phyloP scores from a whole-genome alignment of 2,113 vertebrate species.

The Ammodytes dubius region DNA sequence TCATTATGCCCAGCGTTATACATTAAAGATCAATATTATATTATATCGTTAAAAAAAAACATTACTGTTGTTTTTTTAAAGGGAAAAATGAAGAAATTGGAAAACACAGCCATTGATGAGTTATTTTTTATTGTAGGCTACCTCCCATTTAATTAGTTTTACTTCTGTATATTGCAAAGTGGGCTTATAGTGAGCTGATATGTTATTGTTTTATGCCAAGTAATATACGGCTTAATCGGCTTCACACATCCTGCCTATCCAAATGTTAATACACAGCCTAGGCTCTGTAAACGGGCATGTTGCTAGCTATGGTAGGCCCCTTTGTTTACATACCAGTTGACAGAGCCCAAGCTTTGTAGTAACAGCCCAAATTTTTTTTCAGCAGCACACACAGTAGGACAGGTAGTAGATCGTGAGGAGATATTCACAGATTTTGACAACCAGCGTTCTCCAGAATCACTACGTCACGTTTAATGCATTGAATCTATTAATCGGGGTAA shows the following conservation, averaged over 20 bases:
- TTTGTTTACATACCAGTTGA: too few species aligned
- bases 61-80: slow-evolving; percentile 47
- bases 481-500: too few species aligned
- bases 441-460: too few species aligned
- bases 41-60: slow-evolving; percentile 2
- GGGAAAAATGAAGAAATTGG: slow-evolving; percentile 7
- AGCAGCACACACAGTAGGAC: too few species aligned
- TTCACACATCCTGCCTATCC: not conserved
- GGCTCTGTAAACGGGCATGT: too few species aligned
- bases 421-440: too few species aligned
- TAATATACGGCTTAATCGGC: slow-evolving; percentile 3
- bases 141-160: slow-evolving; percentile 17
- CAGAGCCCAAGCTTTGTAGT: too few species aligned
- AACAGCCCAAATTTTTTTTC: too few species aligned
- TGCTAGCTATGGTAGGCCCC: too few species aligned
- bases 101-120: slow-evolving; percentile 14
- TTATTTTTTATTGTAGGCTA: not conserved
- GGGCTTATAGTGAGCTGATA: not conserved
- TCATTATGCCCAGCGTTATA: slow-evolving; percentile 32
- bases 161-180: slow-evolving; percentile 4
- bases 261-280: too few species aligned
- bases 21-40: slow-evolving; percentile 52
- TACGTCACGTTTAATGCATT: too few species aligned
- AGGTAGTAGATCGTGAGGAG: too few species aligned
- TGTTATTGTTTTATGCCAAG: not conserved